phyloP scores from a whole-genome alignment of 2,797 vertebrate species.

The Hemibagrus guttatus region DNA sequence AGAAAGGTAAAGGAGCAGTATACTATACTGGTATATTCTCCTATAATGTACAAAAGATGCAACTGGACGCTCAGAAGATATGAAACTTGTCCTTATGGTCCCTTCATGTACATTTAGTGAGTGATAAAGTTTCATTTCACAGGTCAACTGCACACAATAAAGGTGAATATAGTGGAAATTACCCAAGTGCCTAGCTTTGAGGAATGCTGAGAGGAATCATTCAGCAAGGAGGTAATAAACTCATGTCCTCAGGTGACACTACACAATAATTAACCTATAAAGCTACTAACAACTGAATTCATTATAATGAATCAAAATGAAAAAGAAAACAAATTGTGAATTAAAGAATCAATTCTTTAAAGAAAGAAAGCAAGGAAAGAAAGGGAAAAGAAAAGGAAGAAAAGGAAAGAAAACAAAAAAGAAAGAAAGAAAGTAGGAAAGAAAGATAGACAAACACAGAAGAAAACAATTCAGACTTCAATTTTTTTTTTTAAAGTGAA shows the following conservation, averaged over 20 bases:
- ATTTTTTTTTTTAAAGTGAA: too few relatives aligned
- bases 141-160: neutral
- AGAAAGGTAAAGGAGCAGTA: neutral
- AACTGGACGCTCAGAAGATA: neutral
- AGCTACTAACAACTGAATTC: neutral
- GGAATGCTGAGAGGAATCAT: neutral
- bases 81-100: neutral
- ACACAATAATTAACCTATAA: neutral
- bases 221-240: neutral
- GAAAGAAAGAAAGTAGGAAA: too few relatives aligned
- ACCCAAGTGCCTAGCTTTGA: neutral
- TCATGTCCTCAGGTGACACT: neutral
- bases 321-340: neutral
- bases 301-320: neutral
- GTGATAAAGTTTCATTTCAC: neutral
- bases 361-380: neutral
- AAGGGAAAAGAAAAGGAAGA: neutral
- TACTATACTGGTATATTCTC: neutral
- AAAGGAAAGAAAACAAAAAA: neutral
- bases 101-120: neutral
- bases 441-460: too few relatives aligned
- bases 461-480: too few relatives aligned
- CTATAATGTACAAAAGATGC: neutral
- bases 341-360: neutral
- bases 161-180: neutral